These are phyloP conservation scores for Poeciliopsis paucimaculata DNA, from an alignment of 2,797 vertebrate species.

Conservation along the genomic window DNA sequence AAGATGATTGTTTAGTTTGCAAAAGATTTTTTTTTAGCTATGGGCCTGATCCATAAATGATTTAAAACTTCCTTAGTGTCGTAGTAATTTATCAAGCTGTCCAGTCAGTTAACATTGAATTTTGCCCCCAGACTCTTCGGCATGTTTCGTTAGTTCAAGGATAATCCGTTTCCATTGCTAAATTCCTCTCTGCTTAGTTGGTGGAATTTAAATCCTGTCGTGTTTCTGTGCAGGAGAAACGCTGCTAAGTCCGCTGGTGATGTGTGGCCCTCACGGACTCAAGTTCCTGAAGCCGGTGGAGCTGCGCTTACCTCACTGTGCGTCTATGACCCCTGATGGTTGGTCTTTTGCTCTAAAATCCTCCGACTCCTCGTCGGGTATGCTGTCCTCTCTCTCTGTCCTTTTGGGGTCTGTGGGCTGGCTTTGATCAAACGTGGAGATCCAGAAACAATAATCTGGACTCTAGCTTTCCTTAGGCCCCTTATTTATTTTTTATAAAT, in stretches of 20 bases:
- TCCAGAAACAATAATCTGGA: slow-evolving; percentile 33
- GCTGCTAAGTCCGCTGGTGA: slow-evolving; percentile 95
- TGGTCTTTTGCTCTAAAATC: slow-evolving; percentile 99
- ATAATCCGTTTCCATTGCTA: slow-evolving; percentile 26
- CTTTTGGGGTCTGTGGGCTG: slow-evolving; percentile 84
- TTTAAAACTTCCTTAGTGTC: neutral
- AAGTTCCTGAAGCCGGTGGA: slow-evolving; percentile 99
- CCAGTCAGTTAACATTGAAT: slow-evolving; percentile 6
- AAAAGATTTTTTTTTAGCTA: too few relatives aligned
- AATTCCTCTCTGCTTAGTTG: slow-evolving; percentile 24
- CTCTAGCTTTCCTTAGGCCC: slow-evolving; percentile 43
- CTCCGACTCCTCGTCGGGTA: slow-evolving; percentile 99
- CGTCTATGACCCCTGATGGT: slow-evolving; percentile 99
- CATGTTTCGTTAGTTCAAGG: slow-evolving; percentile 10
- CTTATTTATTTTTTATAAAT: slow-evolving; percentile 27
- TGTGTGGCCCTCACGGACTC: slow-evolving; percentile 98
- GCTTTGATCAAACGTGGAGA: slow-evolving; percentile 47
- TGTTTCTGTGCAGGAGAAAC: slow-evolving; percentile 88
- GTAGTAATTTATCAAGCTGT: slow-evolving; percentile 26
- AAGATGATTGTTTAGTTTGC: too few relatives aligned
- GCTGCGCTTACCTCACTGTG: slow-evolving; percentile 99
- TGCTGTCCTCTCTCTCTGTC: slow-evolving; percentile 91
- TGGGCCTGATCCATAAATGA: too few relatives aligned
- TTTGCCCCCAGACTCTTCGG: slow-evolving; percentile 3
- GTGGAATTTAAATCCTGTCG: slow-evolving; percentile 28